Evolutionary conservation across 2,888 invertebrate genomes (phyloP), one percentile per base, ranked within the genome.

Genomic region (Dorcus parallelipipedus): DNA sequence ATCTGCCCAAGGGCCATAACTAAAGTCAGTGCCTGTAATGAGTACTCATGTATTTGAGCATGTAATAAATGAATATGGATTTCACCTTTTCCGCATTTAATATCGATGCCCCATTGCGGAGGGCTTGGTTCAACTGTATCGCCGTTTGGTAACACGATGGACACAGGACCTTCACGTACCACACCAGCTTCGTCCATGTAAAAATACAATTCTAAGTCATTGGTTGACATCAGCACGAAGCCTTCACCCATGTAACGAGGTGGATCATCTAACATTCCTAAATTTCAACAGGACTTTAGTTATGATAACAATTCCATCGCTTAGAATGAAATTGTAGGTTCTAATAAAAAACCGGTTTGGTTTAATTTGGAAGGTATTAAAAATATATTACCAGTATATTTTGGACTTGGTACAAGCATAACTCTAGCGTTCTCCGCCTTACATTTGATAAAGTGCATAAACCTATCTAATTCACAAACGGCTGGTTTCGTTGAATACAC

Each of bases 1-100:
- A 76, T 99, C 98, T 3, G 97, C 98, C 98, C 98, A 99, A 0
- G 98, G 98, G 0, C 98, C 98, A 74, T 98, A 99, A 77, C 96
- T 97, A 70, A 99, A 93, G 73, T 96, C 94, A 2, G 93, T 94
- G 0, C 85, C 74, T 73, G 50, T 49, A 68, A 33, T 33, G 1
- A 33, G 1, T 33, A 33, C 26, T 33, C 26, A 33, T 33, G 26
- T 33, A 33, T 6, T 33, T 33, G 26, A 7, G 26, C 6, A 33
- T 7, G n/a, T n/a, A 49, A 8, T 7, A 10, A 50, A 10, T 39
- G 9, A 26, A 41, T 14, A 0, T 42, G 49, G 45, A 54, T 23
- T n/a, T 40, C 78, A 64, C 94, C 96, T 79, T 95, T 96, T 0
- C 95, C 93, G 74, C 95, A 94, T 77, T 95, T 96, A 54, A 97